These are phyloP conservation scores for Orchestia grillus DNA, from an alignment of 1,140 invertebrate species.

Conservation along the genomic window DNA sequence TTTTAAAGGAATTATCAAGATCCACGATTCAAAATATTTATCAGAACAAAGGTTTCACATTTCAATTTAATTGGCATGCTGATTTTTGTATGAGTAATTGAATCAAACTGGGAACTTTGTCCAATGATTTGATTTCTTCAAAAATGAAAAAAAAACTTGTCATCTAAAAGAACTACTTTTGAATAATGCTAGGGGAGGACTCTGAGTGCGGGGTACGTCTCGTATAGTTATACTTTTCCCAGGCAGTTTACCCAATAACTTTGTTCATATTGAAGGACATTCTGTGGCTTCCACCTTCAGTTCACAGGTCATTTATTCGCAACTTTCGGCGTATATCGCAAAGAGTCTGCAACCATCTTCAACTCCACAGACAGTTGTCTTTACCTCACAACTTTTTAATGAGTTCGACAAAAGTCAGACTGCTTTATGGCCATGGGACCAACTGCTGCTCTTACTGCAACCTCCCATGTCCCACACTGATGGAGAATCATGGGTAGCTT, in stretches of 20 bases:
- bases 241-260: background rate
- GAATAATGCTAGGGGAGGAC: too few relatives aligned
- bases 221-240: background rate
- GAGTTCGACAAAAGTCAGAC: slow-evolving; percentile 7
- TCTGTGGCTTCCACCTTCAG: background rate
- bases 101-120: too few relatives aligned
- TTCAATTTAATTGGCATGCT: too few relatives aligned
- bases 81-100: too few relatives aligned
- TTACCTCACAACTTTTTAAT: background rate
- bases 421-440: background rate
- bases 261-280: background rate
- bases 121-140: too few relatives aligned
- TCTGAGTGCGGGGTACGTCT: too few relatives aligned
- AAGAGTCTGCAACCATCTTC: background rate
- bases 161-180: too few relatives aligned
- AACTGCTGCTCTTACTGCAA: background rate
- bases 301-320: background rate
- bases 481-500: background rate
- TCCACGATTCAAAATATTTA: too few relatives aligned
- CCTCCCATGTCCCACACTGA: background rate
- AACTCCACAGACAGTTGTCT: background rate
- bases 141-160: too few relatives aligned
- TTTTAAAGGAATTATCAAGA: too few relatives aligned
- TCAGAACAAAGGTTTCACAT: too few relatives aligned
- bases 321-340: background rate